Conservation (phyloP, 2,888 invertebrate genomes). For the Diabrotica balteata region DNA sequence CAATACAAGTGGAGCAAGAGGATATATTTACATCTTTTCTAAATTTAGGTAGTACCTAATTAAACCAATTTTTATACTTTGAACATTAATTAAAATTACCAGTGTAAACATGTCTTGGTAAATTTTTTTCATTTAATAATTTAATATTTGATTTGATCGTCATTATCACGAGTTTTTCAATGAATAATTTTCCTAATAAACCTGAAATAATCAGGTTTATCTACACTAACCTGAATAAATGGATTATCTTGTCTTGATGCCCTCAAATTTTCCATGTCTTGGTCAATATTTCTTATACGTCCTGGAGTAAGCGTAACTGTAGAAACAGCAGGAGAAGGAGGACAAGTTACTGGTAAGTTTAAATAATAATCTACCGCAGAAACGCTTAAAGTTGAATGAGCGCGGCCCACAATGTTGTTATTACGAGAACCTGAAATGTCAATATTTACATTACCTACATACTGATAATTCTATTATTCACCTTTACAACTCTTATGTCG, state of each 20-base stretch:
- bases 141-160: too few species aligned
- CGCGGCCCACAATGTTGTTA: conserved; percentile 51
- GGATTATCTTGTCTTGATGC: conserved; percentile 86
- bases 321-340: conserved; percentile 67
- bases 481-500: conserved; percentile 33
- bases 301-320: conserved; percentile 77
- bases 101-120: too few species aligned
- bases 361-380: conserved; percentile 58
- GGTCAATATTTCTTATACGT: conserved; percentile 78
- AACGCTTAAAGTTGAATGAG: conserved; percentile 58
- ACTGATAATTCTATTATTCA: conserved; percentile 8
- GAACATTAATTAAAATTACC: too few species aligned
- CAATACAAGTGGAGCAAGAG: too few species aligned
- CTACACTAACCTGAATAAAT: conserved; percentile 71
- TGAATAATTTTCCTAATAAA: too few species aligned
- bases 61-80: too few species aligned
- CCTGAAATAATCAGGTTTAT: too few species aligned
- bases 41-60: too few species aligned
- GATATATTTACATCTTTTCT: too few species aligned
- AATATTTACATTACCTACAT: background rate
- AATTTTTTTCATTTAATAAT: too few species aligned
- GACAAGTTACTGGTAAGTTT: conserved; percentile 54
- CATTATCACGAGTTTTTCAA: too few species aligned
- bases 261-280: conserved; percentile 84
- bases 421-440: conserved; percentile 37